Percentiles rank a stretch among this genome's conserved stretches.
phyloP scores from a whole-genome alignment of 2,888 invertebrate genomes.

The Agonopterix heracliana region DNA sequence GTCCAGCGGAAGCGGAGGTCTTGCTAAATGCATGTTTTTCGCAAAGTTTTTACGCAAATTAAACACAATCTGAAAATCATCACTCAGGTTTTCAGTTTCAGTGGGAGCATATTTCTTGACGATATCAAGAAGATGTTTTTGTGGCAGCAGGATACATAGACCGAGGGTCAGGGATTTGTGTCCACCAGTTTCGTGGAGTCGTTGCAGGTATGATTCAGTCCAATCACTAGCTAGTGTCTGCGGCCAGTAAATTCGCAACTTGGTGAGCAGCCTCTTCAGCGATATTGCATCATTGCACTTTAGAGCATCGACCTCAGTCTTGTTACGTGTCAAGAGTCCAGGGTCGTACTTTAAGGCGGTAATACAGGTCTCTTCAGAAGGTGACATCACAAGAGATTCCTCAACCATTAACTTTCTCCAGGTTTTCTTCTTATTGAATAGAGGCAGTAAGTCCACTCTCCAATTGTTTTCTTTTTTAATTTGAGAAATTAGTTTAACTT shows the following conservation, averaged over 20 bases:
- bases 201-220: slow-evolving; percentile 25
- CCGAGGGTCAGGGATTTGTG: slow-evolving; percentile 33
- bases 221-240: slow-evolving; percentile 35
- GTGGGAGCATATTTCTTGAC: slow-evolving; percentile 38
- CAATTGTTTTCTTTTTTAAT: slow-evolving; percentile 29
- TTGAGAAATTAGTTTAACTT: slow-evolving; percentile 31
- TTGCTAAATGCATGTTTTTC: slow-evolving; percentile 41
- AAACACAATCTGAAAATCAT: slow-evolving; percentile 30
- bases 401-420: slow-evolving; percentile 48
- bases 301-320: slow-evolving; percentile 26
- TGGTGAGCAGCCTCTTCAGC: slow-evolving; percentile 31
- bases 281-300: slow-evolving; percentile 28
- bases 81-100: slow-evolving; percentile 41
- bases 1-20: slow-evolving; percentile 39
- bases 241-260: slow-evolving; percentile 48
- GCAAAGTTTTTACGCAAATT: slow-evolving; percentile 45
- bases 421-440: slow-evolving; percentile 41
- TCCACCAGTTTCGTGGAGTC: slow-evolving; percentile 25
- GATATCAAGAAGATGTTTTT: slow-evolving; percentile 28
- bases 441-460: slow-evolving; percentile 22
- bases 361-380: slow-evolving; percentile 34
- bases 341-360: slow-evolving; percentile 55
- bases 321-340: slow-evolving; percentile 31
- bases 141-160: slow-evolving; percentile 35
- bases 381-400: slow-evolving; percentile 37